Percentiles rank a stretch among this genome's conserved stretches.
Evolutionary conservation across 2,797 vertebrate species (phyloP).

Genomic region (Danionella dracula): DNA sequence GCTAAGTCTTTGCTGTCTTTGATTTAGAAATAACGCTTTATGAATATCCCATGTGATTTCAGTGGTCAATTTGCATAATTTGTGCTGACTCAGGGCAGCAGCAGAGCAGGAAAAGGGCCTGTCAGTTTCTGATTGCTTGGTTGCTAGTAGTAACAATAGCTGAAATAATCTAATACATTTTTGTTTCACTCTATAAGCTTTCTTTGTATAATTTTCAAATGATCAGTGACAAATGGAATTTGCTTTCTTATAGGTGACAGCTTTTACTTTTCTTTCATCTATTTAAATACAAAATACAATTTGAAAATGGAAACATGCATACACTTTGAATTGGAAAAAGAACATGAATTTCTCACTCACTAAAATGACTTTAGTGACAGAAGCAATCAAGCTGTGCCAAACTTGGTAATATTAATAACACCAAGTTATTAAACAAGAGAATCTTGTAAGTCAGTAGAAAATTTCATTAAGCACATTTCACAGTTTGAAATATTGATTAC

Average conservation of each 20-base stretch:
- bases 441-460: too few relatives aligned
- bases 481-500: too few relatives aligned
- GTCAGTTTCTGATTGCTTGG: conserved; percentile 36
- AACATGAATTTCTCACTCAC: too few relatives aligned
- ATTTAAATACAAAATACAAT: neutral
- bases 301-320: neutral
- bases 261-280: too few relatives aligned
- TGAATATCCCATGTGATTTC: neutral
- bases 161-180: conserved; percentile 37
- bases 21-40: conserved; percentile 6
- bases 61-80: conserved; percentile 4
- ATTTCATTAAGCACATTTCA: too few relatives aligned
- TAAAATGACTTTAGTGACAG: too few relatives aligned
- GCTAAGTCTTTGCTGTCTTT: neutral
- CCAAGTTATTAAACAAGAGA: too few relatives aligned
- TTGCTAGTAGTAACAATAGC: conserved; percentile 39
- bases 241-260: too few relatives aligned
- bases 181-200: neutral
- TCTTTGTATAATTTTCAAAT: neutral
- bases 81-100: conserved; percentile 21
- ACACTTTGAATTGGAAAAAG: neutral
- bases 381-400: too few relatives aligned
- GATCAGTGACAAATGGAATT: too few relatives aligned
- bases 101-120: conserved; percentile 9
- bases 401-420: too few relatives aligned